phyloP scores from a whole-genome alignment of 1,140 invertebrate genomes.

The Drosophila lacertosa region DNA sequence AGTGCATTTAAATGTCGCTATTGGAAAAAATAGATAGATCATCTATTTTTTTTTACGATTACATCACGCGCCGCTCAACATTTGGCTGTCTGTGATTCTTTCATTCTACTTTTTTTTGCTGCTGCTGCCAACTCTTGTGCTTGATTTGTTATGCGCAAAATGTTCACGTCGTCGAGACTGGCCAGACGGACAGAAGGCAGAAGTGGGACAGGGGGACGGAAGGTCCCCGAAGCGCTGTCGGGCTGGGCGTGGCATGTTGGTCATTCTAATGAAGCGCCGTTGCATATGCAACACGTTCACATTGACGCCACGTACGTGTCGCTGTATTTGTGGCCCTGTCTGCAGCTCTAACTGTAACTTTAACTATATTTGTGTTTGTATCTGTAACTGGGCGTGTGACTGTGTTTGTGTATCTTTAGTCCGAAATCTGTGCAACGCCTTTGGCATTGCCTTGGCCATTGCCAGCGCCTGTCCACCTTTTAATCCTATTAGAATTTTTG shows the following conservation, averaged over 20 bases:
- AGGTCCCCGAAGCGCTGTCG: no score
- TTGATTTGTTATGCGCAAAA: constrained; percentile 82
- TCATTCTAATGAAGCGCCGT: constrained; percentile 77
- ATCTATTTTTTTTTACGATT: constrained; percentile 57
- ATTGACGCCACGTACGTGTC: constrained; percentile 59
- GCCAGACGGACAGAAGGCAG: constrained; percentile 34
- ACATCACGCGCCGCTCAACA: constrained; percentile 76
- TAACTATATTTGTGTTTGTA: constrained; percentile 5
- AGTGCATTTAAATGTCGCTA: constrained; percentile 33
- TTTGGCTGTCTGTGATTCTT: constrained; percentile 79
- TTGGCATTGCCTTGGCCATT: constrained; percentile 60
- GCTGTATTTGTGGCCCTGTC: constrained; percentile 20
- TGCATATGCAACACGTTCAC: constrained; percentile 79
- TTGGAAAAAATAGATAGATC: not conserved
- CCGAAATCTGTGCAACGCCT: constrained; percentile 66
- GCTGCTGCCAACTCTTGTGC: constrained; percentile 60
- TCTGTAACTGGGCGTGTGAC: constrained; percentile 1
- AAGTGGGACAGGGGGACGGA: not conserved
- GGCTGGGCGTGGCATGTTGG: constrained; percentile 62
- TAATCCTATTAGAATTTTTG: constrained; percentile 82
- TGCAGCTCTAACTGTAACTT: constrained; percentile 15
- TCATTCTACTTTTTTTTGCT: constrained; percentile 27
- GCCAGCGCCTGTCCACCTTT: constrained; percentile 67
- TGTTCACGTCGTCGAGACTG: constrained; percentile 77
- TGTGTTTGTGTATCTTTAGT: constrained; percentile 21